These are phyloP conservation scores for Kuschelorhynchus macadamiae DNA, from an alignment of 2,888 invertebrate genomes.

Conservation along the genomic window DNA sequence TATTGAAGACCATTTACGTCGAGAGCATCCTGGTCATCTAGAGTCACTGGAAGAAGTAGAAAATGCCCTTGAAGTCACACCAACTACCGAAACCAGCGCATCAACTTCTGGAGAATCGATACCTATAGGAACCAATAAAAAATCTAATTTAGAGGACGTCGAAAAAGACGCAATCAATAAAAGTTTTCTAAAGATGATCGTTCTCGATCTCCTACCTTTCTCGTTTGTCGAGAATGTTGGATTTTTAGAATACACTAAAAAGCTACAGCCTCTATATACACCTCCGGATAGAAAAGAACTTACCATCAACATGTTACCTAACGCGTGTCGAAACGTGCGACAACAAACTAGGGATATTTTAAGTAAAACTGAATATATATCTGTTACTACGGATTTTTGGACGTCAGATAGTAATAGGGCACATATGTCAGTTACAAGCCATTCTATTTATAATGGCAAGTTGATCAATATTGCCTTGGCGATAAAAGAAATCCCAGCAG, in stretches of 20 bases:
- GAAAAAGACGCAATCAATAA: constrained; percentile 1
- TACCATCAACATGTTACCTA: constrained; percentile 26
- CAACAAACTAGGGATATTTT: constrained; percentile 41
- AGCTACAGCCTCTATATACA: constrained; percentile 53
- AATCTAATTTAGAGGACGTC: background rate
- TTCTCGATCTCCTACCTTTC: constrained; percentile 53
- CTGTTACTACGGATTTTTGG: constrained; percentile 54
- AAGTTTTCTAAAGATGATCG: constrained; percentile 51
- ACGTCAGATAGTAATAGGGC: constrained; percentile 2
- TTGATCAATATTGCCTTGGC: background rate
- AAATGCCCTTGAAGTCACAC: too few species aligned
- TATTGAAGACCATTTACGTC: too few species aligned
- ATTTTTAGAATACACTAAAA: constrained; percentile 52
- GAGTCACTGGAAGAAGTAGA: too few species aligned
- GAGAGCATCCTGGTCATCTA: too few species aligned
- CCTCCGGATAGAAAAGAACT: constrained; percentile 44
- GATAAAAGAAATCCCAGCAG: background rate
- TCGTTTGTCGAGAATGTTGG: constrained; percentile 55
- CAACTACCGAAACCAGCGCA: too few species aligned
- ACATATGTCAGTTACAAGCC: too few species aligned
- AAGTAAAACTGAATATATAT: constrained; percentile 34
- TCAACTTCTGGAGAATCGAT: too few species aligned
- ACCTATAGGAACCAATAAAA: too few species aligned
- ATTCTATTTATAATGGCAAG: background rate
- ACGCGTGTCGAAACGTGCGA: constrained; percentile 19